Evolutionary conservation across 2,888 invertebrate species (phyloP).

Genomic region (Teinopalpus imperialis): DNA sequence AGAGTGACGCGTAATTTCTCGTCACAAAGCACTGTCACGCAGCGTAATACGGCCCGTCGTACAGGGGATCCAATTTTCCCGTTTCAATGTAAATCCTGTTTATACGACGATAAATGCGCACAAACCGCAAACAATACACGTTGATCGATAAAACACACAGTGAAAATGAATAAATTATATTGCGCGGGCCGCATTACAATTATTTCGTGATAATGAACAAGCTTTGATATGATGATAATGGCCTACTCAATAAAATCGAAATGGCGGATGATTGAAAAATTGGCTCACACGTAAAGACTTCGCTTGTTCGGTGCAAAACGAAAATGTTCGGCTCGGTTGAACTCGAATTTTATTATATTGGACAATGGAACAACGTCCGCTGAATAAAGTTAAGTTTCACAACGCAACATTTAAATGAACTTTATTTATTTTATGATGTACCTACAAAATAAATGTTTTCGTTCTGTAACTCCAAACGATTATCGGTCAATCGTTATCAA

Average conservation of each 20-base stretch:
- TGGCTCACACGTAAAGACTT: neutral
- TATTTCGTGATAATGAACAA: slow-evolving; percentile 49
- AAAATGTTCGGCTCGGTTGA: slow-evolving; percentile 3
- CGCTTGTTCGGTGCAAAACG: slow-evolving; percentile 3
- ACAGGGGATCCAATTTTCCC: slow-evolving; percentile 30
- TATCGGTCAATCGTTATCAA: too few relatives aligned
- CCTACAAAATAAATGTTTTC: too few relatives aligned
- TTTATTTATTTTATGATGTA: too few relatives aligned
- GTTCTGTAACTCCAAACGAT: too few relatives aligned
- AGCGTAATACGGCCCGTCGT: slow-evolving; percentile 23
- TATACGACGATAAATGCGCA: slow-evolving; percentile 43
- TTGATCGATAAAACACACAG: slow-evolving; percentile 58
- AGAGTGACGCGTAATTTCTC: slow-evolving; percentile 19
- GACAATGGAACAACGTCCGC: slow-evolving; percentile 5
- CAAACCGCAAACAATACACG: slow-evolving; percentile 50
- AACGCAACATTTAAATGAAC: neutral
- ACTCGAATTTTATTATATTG: slow-evolving; percentile 7
- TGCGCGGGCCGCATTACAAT: slow-evolving; percentile 48
- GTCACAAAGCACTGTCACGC: slow-evolving; percentile 22
- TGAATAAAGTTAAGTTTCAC: neutral
- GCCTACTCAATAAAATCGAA: slow-evolving; percentile 23
- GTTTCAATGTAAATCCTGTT: slow-evolving; percentile 49
- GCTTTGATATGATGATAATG: slow-evolving; percentile 40
- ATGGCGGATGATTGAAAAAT: slow-evolving; percentile 18
- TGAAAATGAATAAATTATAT: slow-evolving; percentile 65